These are phyloP conservation scores for Macrocentrus cingulum DNA, from an alignment of 1,140 invertebrate genomes.

Conservation along the genomic window DNA sequence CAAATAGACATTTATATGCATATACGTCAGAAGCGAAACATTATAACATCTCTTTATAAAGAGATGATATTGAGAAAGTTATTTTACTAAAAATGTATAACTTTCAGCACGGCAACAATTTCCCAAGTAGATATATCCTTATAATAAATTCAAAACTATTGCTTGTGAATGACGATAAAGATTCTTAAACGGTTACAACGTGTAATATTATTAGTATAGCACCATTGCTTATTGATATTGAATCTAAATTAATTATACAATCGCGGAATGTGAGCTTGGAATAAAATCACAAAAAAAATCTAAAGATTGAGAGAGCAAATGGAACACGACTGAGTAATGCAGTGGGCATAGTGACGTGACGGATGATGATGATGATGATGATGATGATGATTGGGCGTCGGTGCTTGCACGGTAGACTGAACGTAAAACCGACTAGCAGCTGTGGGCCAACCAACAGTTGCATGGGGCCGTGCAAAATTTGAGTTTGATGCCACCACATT, in stretches of 20 bases:
- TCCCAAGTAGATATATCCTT: too few relatives aligned
- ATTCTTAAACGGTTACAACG: constrained; percentile 10
- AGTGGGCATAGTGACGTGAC: constrained; percentile 48
- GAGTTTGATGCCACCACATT: constrained; percentile 33
- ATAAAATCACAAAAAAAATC: constrained; percentile 23
- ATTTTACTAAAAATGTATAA: too few relatives aligned
- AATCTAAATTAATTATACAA: neutral
- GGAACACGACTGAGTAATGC: constrained; percentile 58
- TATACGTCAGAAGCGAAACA: too few relatives aligned
- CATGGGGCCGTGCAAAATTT: constrained; percentile 30
- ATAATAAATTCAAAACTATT: too few relatives aligned
- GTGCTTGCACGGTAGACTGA: constrained; percentile 36
- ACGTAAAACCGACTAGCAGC: constrained; percentile 43
- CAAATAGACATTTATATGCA: neutral
- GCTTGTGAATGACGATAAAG: too few relatives aligned
- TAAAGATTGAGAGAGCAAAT: constrained; percentile 62
- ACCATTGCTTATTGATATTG: constrained; percentile 25
- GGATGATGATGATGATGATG: constrained; percentile 41
- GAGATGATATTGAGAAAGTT: too few relatives aligned
- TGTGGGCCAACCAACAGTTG: constrained; percentile 37
- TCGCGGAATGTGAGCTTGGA: too few relatives aligned
- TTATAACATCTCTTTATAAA: too few relatives aligned
- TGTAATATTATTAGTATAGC: constrained; percentile 21
- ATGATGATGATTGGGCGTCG: constrained; percentile 33
- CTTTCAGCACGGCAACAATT: too few relatives aligned